Base-by-base conservation (phyloP, 1,140 invertebrate species). In the Choristoneura fumiferana region DNA sequence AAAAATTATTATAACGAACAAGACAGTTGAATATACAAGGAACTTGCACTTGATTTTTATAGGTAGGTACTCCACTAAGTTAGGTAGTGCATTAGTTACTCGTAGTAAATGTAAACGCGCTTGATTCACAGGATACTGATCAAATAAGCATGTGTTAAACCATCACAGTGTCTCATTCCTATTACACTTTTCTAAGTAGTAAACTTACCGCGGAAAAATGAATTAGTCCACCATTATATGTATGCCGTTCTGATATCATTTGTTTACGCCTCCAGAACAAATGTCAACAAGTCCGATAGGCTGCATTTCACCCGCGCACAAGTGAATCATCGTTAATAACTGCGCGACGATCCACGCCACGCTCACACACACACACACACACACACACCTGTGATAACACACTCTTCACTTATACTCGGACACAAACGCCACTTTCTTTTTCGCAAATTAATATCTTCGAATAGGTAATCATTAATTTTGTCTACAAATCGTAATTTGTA, bases 251-350 rank as follows among this genome's bases (percentile, higher is more conserved):
- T 79, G 68, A 75, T 83, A 84, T 89, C 84, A 89, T 89, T 89
- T 89, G 80, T 87, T 85, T 82, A 81, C 78, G 76, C 69, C 77
- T 83, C 67, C 77, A 75, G 72, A 80, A 84, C 80, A 81, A 84
- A 81, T 89, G 86, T 89, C 86, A 89, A 89, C 86, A 89, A 89
- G 83, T 87, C 78, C 82, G 77, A 86, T 87, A 84, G 82, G 84
- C 79, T 86, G 86, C 86, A 87, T 87, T 89, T 89, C 84, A 89
- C 83, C 81, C 82, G 86, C 78, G 80, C 84, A 73, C 82, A 84
- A 89, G 86, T 89, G 86, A 89, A 87, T 89, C 86, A 89, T 89
- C 84, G 83, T 87, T 89, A 89, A 86, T 84, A 88, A 87, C 84
- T 88, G 81, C 85, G 82, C 83, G 81, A 83, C 80, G 81, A 79